Evolutionary conservation across 2,113 vertebrate genomes (phyloP), one percentile per base, ranked within the genome.

Genomic region (Oenanthe melanoleuca): DNA sequence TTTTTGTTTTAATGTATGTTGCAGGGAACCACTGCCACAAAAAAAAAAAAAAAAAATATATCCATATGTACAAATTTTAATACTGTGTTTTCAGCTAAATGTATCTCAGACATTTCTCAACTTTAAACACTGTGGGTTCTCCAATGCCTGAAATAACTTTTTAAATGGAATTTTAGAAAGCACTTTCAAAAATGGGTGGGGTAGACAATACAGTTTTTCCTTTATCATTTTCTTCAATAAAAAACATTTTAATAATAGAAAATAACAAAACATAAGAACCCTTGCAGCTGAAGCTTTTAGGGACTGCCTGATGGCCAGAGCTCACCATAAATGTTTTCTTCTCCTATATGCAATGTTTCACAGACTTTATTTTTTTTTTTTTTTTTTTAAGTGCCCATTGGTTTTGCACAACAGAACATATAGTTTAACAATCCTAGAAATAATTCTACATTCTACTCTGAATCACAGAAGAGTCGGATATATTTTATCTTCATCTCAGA

Each of bases 211-310:
- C 14, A 71, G 80, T 93, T 93, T 93, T 19, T 22, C 59, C 80
- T 80, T 53, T 38, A 40, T 38, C 2, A 66, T 94, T 80, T 71
- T 70, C 23, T 9, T 89, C 82, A 38, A 22, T 12, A 28, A 26
- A 79, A 94, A 96, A 77, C 18, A 42, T 92, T 81, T 95, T 52
- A 69, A 52, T 78, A 86, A 83, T 10, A 86, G 75, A 88, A 80
- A 93, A 92, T 60, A 94, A 86, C 37, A 94, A 93, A 89, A 59
- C 26, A n/a, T 42, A 69, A 64, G 19, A 12, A 31, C 2, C 29
- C 65, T 60, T 81, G 82, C 67, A 88, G 40, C 18, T 9, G 44
- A 53, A 79, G 47, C 5, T 86, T 57, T 55, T 71, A 75, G 64
- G 11, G 65, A 63, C 20, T 29, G 12, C 47, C 70, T 33, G 29